Evolutionary conservation across 2,113 vertebrate genomes (phyloP), one percentile per base, ranked within the genome.

Genomic region (Xenus cinereus): DNA sequence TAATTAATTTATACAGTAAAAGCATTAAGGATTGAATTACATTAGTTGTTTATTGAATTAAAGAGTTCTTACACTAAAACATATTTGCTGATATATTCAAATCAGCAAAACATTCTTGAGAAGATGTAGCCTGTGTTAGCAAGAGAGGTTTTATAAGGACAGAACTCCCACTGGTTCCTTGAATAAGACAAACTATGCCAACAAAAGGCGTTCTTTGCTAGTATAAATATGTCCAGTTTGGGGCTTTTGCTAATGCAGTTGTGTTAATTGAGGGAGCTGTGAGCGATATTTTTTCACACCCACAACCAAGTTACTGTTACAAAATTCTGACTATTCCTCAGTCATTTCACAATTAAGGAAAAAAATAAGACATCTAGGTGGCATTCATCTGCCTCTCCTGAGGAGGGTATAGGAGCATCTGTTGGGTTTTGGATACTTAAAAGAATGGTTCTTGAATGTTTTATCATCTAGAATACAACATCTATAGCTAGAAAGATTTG

Each of bases 121-220:
- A 80, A 75, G 46, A 69, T 46, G 28, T 32, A 66, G 62, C 41
- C 84, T 86, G 41, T 88, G 56, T 77, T 94, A 85, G 37, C 67
- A 80, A 54, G 51, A 81, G 33, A 90, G 64, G 63, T 93, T 93
- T 89, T 92, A 19, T 92, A 68, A 88, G 92, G 79, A 80, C 88
- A 74, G 33, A 88, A 77, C 82, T 93, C 92, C 82, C 76, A 77
- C 90, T 67, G 43, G 6, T 78, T 95, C 90, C 45, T 54, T 71
- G 63, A 88, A 87, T 62, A 94, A 90, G 37, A 83, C 45, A 77
- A 96, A 37, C 23, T 60, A 27, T 46, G 54, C 43, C 85, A 77
- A 60, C 54, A 60, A 90, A 83, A 83, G 35, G 18, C 6, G 1
- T 67, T 88, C 54, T 83, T 50, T 90, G 28, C 54, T 59, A n/a